A percentile compares a stretch with the other conserved stretches of the same genome.
phyloP scores from a whole-genome alignment of 2,888 invertebrate species.

The Axea sp. region DNA sequence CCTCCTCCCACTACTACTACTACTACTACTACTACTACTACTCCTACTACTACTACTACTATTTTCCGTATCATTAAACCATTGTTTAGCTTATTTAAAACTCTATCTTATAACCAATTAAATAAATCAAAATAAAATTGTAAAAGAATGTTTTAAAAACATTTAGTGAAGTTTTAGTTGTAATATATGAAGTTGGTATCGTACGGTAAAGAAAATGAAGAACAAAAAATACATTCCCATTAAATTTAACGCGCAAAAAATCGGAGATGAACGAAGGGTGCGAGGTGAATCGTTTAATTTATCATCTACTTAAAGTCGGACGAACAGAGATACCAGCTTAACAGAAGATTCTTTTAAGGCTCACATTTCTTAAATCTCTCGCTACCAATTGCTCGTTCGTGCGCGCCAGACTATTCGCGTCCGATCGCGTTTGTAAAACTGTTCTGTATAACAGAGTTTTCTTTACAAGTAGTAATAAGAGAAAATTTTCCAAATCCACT shows the following conservation, averaged over 20 bases:
- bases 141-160: constrained; percentile 68
- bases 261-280: constrained; percentile 60
- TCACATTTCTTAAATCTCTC: constrained; percentile 59
- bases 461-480: too few relatives aligned
- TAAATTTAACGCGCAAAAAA: constrained; percentile 69
- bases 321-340: constrained; percentile 57
- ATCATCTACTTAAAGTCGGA: constrained; percentile 73
- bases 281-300: constrained; percentile 72
- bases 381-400: constrained; percentile 58
- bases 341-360: constrained; percentile 58
- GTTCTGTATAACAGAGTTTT: constrained; percentile 30
- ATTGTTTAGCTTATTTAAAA: too few relatives aligned
- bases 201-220: constrained; percentile 49
- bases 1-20: too few relatives aligned
- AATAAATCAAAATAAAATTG: constrained; percentile 6
- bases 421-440: constrained; percentile 51
- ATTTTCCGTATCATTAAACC: too few relatives aligned
- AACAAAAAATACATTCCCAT: constrained; percentile 64
- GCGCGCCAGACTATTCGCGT: constrained; percentile 42
- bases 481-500: too few relatives aligned
- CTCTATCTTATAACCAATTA: too few relatives aligned
- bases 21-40: too few relatives aligned
- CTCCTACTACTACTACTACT: too few relatives aligned
- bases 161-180: constrained; percentile 71
- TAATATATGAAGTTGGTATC: constrained; percentile 64